A percentile compares a stretch with the other conserved stretches of the same genome.
These are phyloP conservation scores for Plecturocebus donacophilus DNA, from an alignment of 2,113 vertebrate genomes.

Conservation along the genomic window DNA sequence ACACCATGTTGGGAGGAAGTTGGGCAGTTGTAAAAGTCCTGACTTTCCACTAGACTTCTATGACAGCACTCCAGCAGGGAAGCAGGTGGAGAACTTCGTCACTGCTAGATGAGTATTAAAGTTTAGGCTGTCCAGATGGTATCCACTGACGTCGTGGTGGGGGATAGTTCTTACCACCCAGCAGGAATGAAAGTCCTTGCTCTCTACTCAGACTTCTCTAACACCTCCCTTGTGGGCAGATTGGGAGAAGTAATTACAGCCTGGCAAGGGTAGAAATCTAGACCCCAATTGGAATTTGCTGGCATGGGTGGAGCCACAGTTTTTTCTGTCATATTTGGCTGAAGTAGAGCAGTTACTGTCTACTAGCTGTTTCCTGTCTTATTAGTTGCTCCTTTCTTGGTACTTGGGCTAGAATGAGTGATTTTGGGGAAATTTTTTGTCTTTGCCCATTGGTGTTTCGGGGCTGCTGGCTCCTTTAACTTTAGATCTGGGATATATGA, in stretches of 20 bases:
- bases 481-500: neutral
- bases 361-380: neutral
- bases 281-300: no score
- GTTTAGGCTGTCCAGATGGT: neutral
- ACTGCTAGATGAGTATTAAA: neutral
- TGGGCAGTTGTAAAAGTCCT: no score
- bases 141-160: no score
- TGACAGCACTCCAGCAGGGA: no score
- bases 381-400: neutral
- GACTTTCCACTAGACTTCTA: no score
- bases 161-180: neutral
- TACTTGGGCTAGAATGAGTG: neutral
- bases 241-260: neutral
- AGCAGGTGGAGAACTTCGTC: neutral
- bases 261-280: no score
- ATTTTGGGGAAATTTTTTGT: neutral
- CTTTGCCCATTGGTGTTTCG: neutral
- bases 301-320: no score
- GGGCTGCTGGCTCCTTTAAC: neutral
- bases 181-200: neutral
- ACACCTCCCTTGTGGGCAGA: neutral
- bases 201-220: neutral
- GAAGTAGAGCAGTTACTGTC: no score
- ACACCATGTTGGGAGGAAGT: no score
- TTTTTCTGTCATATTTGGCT: no score